Base-by-base conservation (phyloP, 37 sponge, comb jelly and placozoan species). In the Ephydatia muelleri region DNA sequence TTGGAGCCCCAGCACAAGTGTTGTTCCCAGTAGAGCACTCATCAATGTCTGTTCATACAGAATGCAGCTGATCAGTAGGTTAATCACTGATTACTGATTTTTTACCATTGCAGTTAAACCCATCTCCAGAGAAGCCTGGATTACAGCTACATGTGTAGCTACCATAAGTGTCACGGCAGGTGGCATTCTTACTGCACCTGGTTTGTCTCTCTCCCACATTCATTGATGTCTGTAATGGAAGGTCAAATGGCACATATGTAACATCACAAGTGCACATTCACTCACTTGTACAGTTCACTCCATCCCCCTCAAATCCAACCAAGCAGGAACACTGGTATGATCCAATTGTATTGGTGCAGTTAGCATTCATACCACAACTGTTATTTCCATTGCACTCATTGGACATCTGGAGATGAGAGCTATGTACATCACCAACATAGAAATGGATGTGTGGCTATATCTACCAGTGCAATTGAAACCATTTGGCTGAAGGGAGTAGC, bases 61-160 rank as follows among this genome's bases (percentile, higher is more conserved):
- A 72, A 22, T 21, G 14, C 31, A 35, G 14, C 19, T 57, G 19
- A 57, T 19, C 16, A 57, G 1, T 57, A 1, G 12, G 6, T 57
- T 57, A 57, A 57, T 1, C 16, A 16, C 12, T 34, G 13, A 0
- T 22, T 23, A 34, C 73, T 5, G 9, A 23, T 13, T 65, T 67
- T n/a, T 47, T 70, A 82, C 82, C 82, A 23, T 25, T 71, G 69
- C 82, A 82, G 72, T n/a, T 40, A 38, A 70, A 34, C 34, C 43
- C 72, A 48, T 79, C 64, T 30, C 81, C 73, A 82, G 79, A 31
- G 68, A 78, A 90, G 13, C 90, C 90, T 25, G 33, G 0, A 21
- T 57, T 76, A 47, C 90, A 90, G 34, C 49, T 81, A 72, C 90
- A 90, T 13, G 21, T 49, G 47, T 81, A 89, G 40, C 80, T 79